Base-by-base conservation (phyloP, 2,113 vertebrate species). In the Xiphophorus couchianus region DNA sequence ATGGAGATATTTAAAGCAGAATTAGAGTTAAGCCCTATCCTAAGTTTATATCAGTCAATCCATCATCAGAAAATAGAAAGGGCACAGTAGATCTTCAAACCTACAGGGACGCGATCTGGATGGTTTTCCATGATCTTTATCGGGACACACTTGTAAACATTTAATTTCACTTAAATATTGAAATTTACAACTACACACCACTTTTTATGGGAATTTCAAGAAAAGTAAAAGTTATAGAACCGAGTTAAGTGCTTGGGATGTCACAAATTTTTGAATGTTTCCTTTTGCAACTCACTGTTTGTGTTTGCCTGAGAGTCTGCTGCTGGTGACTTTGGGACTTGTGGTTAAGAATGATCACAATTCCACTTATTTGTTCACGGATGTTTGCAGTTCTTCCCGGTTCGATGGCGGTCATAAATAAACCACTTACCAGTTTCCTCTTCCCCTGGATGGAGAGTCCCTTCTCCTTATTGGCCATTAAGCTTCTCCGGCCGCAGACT, bases 341-440 rank as follows among this genome's bases (percentile, higher is more conserved):
- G 22, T 54, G 8, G 5, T 10, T 7, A 25, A 58, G 7, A 58
- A 58, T 19, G 9, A 58, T 42, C n/a, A 44, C 6, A 14, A 30
- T 42, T 10, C 19, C 17, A 51, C 28, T 63, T 29, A 14, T 44
- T 63, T 44, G 29, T 17, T 33, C 27, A 10, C n/a, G 51, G 12
- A 48, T 54, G 28, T 75, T 64, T 44, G 31, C 69, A 61, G 35
- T 51, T 74, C 70, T 60, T 76, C 4, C 71, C 66, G 60, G 44
- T 71, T 66, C 27, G 76, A 66, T 48, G 48, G 27, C 33, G 65
- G 19, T 81, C 27, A 83, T 85, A 78, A 85, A 85, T 77, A 30
- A 11, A 62, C 27, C 35, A 33, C 37, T 73, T 14, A 78, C 63
- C 82, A 54, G 73, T 78, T 88, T 90, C 89, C 86, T 82, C 81